These are phyloP conservation scores for Suillia variegata DNA, from an alignment of 2,888 invertebrate species.

Conservation along the genomic window DNA sequence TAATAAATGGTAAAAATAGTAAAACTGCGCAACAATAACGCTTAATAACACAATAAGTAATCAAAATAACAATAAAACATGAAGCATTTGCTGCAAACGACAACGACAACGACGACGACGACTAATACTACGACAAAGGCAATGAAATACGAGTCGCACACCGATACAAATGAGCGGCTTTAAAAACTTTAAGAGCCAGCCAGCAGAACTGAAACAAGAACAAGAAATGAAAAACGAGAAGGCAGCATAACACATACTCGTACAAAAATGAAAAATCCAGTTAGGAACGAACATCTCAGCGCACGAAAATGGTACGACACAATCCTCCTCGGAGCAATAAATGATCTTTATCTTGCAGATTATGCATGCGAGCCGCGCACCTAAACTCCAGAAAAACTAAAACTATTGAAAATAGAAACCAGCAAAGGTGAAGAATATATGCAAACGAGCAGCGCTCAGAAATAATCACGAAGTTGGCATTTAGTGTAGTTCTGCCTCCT, in stretches of 20 bases:
- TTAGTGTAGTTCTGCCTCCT: too few relatives aligned
- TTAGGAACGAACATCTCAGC: too few relatives aligned
- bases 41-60: conserved; percentile 55
- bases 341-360: conserved; percentile 20
- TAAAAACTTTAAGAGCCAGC: too few relatives aligned
- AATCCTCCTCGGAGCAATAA: conserved; percentile 18
- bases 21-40: conserved; percentile 40
- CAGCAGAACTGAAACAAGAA: neutral
- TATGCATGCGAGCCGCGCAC: conserved; percentile 16
- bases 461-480: conserved; percentile 3
- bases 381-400: conserved; percentile 1
- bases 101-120: conserved; percentile 22
- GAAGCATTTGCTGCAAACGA: conserved; percentile 50
- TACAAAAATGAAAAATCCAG: too few relatives aligned
- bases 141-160: conserved; percentile 1
- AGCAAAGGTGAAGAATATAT: neutral
- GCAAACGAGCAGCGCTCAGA: neutral
- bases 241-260: neutral
- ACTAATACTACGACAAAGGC: too few relatives aligned
- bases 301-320: too few relatives aligned
- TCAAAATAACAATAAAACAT: conserved; percentile 57
- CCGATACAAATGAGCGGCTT: neutral
- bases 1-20: conserved; percentile 1
- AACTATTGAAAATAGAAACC: neutral
- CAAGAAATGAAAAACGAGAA: neutral